phyloP scores from a whole-genome alignment of 2,888 invertebrate genomes.

The Hyposoter dolosus region DNA sequence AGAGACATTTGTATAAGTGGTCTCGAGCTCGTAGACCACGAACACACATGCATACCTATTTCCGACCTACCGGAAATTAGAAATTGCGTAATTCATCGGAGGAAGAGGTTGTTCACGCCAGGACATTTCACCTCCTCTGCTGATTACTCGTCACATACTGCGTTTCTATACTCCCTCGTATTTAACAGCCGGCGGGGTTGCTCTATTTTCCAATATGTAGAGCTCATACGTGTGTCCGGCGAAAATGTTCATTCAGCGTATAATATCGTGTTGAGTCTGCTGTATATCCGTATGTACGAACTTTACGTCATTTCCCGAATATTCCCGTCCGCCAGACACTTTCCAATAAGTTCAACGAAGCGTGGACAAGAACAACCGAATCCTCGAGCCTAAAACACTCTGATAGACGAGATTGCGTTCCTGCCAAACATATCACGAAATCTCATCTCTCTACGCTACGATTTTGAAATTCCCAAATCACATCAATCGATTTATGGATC shows the following conservation, averaged over 20 bases:
- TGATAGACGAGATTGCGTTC: constrained; percentile 53
- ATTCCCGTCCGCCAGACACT: constrained; percentile 47
- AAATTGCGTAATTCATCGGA: constrained; percentile 72
- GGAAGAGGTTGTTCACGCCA: neutral
- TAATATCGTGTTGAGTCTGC: constrained; percentile 1
- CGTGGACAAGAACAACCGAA: constrained; percentile 46
- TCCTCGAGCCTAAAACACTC: constrained; percentile 41
- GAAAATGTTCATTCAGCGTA: constrained; percentile 14
- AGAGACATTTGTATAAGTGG: too few relatives aligned
- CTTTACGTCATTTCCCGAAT: constrained; percentile 42
- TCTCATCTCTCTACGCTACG: constrained; percentile 16
- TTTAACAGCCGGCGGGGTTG: neutral
- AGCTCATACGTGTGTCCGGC: neutral
- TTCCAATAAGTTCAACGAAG: constrained; percentile 57
- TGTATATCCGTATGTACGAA: neutral
- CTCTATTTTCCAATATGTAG: constrained; percentile 10
- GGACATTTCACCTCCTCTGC: constrained; percentile 11
- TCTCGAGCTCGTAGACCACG: constrained; percentile 21
- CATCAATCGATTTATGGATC: constrained; percentile 2
- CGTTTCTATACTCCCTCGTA: neutral
- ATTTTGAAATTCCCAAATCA: constrained; percentile 15
- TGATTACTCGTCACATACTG: constrained; percentile 16
- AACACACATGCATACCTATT: neutral
- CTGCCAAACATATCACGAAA: constrained; percentile 61
- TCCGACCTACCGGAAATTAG: constrained; percentile 72